Evolutionary conservation across 2,113 vertebrate genomes (phyloP), one percentile per base, ranked within the genome.

Genomic region (Macroglossus sobrinus): DNA sequence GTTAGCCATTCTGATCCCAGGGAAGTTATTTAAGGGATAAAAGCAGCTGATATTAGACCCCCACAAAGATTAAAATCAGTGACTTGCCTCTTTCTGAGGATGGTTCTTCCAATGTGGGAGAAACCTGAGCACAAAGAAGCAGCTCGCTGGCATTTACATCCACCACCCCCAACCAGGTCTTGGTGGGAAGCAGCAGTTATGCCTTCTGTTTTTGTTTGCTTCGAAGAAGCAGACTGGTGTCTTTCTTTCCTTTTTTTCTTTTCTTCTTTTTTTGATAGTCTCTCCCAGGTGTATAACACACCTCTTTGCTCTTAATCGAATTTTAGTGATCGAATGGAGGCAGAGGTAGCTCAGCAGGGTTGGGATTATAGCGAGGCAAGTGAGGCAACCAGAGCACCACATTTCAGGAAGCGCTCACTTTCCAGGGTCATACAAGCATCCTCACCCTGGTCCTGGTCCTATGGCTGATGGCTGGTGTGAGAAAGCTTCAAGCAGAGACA

Each of bases 61-160:
- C 35, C 61, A 12, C 61, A 12, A 64, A 72, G 38, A 88, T 74
- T 53, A 66, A 84, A 80, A 75, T 24, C 66, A 38, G 28, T 66
- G 61, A 82, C 43, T 64, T 9, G 35, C 24, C 47, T 91, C 28
- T 35, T 24, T 75, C 53, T 21, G 3, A 74, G 55, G 7, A 26
- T 3, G 4, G 16, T 53, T 53, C 63, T 84, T 64, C 28, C 53
- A 6, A 1, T 13, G 30, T 5, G 24, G 15, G 57, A 61, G 21
- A 43, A 55, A 53, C 21, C 59, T 26, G 76, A 53, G 15, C 7
- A 9, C 89, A 40, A 28, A 45, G 28, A 16, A 55, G 2, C 40
- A 2, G 55, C 1, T 1, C 5, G 1, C n/a, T 16, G 7, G 47
- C 43, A 0, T 0, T 9, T 50, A 19, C 35, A 28, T 18, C 45